Percentiles rank a stretch among this genome's conserved stretches.
Conservation (phyloP, 2,888 invertebrate species). For the Tricholauxania praeusta region DNA sequence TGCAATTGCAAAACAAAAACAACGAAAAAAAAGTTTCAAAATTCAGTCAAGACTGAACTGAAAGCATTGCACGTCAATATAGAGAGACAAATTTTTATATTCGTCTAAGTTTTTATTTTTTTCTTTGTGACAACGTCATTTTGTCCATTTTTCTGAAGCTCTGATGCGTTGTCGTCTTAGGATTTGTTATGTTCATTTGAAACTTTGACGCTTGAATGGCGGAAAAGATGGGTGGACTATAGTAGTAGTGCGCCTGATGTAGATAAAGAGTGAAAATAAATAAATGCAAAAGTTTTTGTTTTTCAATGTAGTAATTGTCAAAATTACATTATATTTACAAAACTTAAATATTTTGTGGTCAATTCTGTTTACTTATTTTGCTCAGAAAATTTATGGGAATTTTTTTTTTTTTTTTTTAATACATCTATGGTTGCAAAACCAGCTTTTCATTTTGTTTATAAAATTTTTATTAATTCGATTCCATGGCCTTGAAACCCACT, state of each 20-base stretch:
- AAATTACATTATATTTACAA: no score
- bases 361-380: no score
- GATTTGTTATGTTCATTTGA: slow-evolving; percentile 64
- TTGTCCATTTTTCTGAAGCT: slow-evolving; percentile 58
- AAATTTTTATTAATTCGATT: no score
- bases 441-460: no score
- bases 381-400: no score
- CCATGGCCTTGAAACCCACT: no score
- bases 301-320: no score
- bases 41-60: slow-evolving; percentile 26
- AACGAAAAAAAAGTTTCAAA: neutral
- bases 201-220: slow-evolving; percentile 65
- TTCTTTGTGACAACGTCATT: slow-evolving; percentile 63
- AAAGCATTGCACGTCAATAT: neutral
- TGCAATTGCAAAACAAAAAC: slow-evolving; percentile 32
- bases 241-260: neutral
- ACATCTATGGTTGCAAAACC: no score
- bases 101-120: slow-evolving; percentile 1
- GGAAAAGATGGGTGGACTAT: slow-evolving; percentile 42
- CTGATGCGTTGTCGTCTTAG: slow-evolving; percentile 56
- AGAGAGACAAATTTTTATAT: slow-evolving; percentile 11
- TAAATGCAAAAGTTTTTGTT: no score
- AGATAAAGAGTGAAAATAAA: slow-evolving; percentile 10
- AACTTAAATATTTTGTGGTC: no score
- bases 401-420: no score